Evolutionary conservation across 1,140 invertebrate species (phyloP), one percentile per base, ranked within the genome.

Genomic region (Bombus balteatus): DNA sequence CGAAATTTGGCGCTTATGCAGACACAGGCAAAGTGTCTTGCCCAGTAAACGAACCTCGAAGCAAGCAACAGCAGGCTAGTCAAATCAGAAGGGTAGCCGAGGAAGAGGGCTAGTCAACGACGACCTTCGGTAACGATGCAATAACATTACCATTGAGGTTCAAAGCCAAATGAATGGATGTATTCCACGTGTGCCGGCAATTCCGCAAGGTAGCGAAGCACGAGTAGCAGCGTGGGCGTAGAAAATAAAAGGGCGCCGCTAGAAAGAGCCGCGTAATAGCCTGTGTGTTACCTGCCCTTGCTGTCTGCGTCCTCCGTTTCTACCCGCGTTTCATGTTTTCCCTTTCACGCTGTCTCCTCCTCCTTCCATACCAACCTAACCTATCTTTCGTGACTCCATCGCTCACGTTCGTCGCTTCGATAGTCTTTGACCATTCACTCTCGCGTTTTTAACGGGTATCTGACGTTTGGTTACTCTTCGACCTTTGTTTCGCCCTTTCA

Each of bases 141-240:
- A 93, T 93, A 92, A 93, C 90, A 92, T 93, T 93, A 93, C 90
- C 91, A 92, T 92, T 81, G 85, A 92, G 87, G 91, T 86, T 92
- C 92, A 93, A 93, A 92, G 92, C 89, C 84, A 92, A 92, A 91
- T 90, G 92, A 92, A 92, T 92, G 90, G 90, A 92, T 89, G 90
- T 92, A 86, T 92, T 88, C 87, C 85, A 79, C 81, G 88, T 87
- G 87, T 86, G 88, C 47, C 37, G 73, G 74, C 70, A 83, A 81
- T 81, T 62, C 83, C 85, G 89, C 66, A 73, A 86, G 80, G 77
- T 68, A 66, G 76, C 53, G 71, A 32, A 62, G 85, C 72, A 66
- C 25, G 74, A 68, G 72, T 70, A 53, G 65, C 72, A 72, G 43
- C 47, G 41, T 59, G 71, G 79, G 57, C 85, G 75, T 65, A 57